These are phyloP conservation scores for Drosophila novamexicana DNA, from an alignment of 1,140 invertebrate species.

Conservation along the genomic window DNA sequence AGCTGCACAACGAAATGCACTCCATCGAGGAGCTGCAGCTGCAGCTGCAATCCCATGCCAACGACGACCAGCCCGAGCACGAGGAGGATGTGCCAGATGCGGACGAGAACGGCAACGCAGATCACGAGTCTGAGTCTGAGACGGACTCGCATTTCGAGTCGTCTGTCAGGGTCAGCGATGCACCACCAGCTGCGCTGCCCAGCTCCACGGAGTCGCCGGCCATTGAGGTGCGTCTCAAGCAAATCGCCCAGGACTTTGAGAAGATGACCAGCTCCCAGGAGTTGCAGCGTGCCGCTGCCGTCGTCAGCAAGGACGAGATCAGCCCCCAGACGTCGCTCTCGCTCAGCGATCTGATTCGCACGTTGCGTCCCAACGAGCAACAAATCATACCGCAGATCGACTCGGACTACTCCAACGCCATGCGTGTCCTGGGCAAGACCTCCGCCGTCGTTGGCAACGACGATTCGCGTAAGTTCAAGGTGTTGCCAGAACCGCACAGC, in stretches of 20 bases:
- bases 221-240: conserved; percentile 81
- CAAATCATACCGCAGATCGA: conserved; percentile 84
- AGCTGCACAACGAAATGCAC: conserved; percentile 72
- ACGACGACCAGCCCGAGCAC: conserved; percentile 36
- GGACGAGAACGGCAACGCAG: conserved; percentile 46
- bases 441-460: conserved; percentile 64
- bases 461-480: conserved; percentile 50
- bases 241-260: conserved; percentile 83
- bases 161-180: conserved; percentile 31
- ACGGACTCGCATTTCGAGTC: conserved; percentile 50
- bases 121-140: conserved; percentile 55
- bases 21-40: conserved; percentile 70
- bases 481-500: conserved; percentile 42
- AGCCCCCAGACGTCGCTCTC: conserved; percentile 80
- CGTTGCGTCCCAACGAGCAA: conserved; percentile 81
- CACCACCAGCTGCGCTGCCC: conserved; percentile 35
- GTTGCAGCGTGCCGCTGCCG: conserved; percentile 42
- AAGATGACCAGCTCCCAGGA: conserved; percentile 76
- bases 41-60: conserved; percentile 60
- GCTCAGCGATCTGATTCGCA: conserved; percentile 81
- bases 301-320: conserved; percentile 63
- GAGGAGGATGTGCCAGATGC: conserved; percentile 48
- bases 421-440: conserved; percentile 84
- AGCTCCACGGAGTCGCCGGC: conserved; percentile 75
- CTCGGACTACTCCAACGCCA: conserved; percentile 84